Conservation (phyloP, 2,888 invertebrate genomes). For the Coremacera marginata region DNA sequence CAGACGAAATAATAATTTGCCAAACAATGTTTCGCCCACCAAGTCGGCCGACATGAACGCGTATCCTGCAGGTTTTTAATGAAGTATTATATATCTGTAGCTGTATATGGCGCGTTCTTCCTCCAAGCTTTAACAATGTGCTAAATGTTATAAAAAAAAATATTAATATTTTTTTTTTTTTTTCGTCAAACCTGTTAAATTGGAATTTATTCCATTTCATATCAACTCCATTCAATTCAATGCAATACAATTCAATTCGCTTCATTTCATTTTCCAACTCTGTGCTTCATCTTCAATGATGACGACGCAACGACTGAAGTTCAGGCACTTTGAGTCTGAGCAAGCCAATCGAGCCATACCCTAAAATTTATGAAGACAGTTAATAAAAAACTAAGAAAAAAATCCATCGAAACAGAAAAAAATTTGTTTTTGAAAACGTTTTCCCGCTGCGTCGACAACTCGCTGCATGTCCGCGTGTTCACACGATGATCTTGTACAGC, state of each 20-base stretch:
- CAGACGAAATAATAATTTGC: no score
- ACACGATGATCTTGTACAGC: not conserved
- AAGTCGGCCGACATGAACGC: no score
- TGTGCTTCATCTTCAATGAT: not conserved
- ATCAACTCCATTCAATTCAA: not conserved
- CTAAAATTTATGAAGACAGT: conserved; percentile 21
- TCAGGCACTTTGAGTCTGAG: not conserved
- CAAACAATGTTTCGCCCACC: no score
- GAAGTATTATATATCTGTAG: no score
- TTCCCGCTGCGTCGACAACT: conserved; percentile 39
- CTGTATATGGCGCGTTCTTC: no score
- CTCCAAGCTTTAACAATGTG: no score
- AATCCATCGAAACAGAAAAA: conserved; percentile 25
- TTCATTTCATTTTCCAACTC: not conserved
- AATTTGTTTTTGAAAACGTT: conserved; percentile 35
- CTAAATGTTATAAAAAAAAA: no score
- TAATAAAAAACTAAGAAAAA: not conserved
- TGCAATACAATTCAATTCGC: not conserved
- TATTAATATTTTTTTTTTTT: no score
- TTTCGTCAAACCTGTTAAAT: not conserved
- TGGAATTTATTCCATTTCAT: not conserved
- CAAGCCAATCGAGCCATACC: not conserved
- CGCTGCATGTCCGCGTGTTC: not conserved
- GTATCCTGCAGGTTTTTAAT: no score
- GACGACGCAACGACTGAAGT: not conserved